Conservation (phyloP, 2,888 invertebrate species). For the Tenthredo livida region DNA sequence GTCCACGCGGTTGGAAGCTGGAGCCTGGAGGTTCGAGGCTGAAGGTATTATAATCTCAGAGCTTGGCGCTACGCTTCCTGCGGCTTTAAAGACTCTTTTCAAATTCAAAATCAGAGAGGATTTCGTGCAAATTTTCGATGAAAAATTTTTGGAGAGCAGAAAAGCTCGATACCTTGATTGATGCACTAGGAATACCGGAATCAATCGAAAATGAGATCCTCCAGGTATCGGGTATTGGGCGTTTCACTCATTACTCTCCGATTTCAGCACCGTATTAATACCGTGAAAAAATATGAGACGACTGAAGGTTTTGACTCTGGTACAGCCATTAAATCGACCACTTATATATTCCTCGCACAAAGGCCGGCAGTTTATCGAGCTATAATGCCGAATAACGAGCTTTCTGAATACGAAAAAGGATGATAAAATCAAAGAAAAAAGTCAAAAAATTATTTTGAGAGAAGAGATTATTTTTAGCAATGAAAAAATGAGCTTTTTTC, state of each 20-base stretch:
- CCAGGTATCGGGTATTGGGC: no score
- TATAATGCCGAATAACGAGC: not conserved
- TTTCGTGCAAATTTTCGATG: no score
- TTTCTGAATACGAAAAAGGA: not conserved
- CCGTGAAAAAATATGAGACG: not conserved
- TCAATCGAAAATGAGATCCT: not conserved
- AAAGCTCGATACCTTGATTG: not conserved
- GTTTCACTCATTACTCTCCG: not conserved
- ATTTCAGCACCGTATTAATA: not conserved
- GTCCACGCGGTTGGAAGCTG: conserved; percentile 32
- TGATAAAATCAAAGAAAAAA: not conserved
- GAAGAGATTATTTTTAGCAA: not conserved
- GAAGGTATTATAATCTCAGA: conserved; percentile 8
- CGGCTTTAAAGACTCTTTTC: not conserved
- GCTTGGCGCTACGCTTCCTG: not conserved
- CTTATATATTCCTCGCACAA: not conserved
- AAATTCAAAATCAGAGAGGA: not conserved
- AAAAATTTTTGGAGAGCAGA: not conserved
- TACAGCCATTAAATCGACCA: conserved; percentile 4
- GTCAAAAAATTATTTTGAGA: not conserved
- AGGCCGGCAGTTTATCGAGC: not conserved
- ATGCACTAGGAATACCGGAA: not conserved
- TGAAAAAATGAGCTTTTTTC: no score
- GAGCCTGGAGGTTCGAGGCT: conserved; percentile 3
- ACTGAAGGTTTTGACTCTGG: not conserved